Conservation (phyloP, 2,888 invertebrate species). For the Patella depressa region DNA sequence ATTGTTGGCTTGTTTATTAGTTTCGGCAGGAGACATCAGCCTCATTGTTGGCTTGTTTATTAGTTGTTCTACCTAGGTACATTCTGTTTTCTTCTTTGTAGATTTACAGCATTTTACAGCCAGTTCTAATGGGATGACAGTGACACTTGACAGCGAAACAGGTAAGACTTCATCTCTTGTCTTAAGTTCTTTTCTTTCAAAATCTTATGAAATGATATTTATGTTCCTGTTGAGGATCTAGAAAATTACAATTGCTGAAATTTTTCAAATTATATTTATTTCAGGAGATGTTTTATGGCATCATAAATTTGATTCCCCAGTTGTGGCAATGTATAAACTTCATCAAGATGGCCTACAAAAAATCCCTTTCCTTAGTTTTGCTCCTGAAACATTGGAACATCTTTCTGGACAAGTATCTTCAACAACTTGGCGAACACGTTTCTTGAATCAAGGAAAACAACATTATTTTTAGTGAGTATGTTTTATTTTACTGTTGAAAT, state of each 20-base stretch:
- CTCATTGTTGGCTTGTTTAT: too few relatives aligned
- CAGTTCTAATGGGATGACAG: constrained; percentile 87
- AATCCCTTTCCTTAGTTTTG: constrained; percentile 90
- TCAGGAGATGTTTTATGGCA: constrained; percentile 87
- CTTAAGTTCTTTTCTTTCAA: neutral
- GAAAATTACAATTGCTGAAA: too few relatives aligned
- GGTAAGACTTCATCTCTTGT: constrained; percentile 70
- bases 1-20: too few relatives aligned
- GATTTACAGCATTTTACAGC: constrained; percentile 91
- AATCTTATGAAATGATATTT: too few relatives aligned
- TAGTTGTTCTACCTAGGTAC: too few relatives aligned
- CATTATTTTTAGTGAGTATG: constrained; percentile 64
- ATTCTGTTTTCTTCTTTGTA: constrained; percentile 67
- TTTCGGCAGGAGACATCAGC: too few relatives aligned
- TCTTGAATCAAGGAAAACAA: constrained; percentile 63
- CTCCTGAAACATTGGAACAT: constrained; percentile 82
- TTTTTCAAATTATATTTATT: constrained; percentile 8
- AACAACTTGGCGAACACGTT: constrained; percentile 62
- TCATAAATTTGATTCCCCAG: constrained; percentile 87
- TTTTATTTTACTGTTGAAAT: too few relatives aligned
- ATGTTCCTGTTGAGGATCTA: too few relatives aligned
- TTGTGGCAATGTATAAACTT: constrained; percentile 85
- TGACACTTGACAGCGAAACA: constrained; percentile 86
- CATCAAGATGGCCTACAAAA: constrained; percentile 78
- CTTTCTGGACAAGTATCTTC: constrained; percentile 65